phyloP scores from a whole-genome alignment of 2,113 vertebrate genomes.

The Daphoenositta chrysoptera region DNA sequence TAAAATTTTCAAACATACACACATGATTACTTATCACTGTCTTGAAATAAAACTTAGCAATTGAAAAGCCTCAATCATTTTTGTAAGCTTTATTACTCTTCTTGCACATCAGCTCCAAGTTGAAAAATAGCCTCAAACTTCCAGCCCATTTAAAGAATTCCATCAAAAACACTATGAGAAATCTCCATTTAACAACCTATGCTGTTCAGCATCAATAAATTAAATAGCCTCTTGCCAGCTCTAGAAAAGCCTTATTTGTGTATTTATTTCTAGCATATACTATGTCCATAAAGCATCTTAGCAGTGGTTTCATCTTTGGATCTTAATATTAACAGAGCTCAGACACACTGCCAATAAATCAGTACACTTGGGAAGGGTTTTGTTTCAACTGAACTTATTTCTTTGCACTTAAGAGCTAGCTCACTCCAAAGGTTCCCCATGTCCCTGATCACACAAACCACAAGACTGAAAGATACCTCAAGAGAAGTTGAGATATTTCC shows the following conservation, averaged over 20 bases:
- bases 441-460: neutral
- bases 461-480: neutral
- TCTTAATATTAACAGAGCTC: neutral
- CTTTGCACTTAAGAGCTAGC: neutral
- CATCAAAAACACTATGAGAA: neutral
- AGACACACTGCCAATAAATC: neutral
- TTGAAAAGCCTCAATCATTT: neutral
- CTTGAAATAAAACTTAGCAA: neutral
- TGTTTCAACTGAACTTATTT: neutral
- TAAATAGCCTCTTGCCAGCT: neutral
- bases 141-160: neutral
- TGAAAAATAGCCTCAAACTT: neutral
- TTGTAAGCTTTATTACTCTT: neutral
- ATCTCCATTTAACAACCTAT: neutral
- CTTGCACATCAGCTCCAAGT: neutral
- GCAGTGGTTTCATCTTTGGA: neutral
- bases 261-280: neutral
- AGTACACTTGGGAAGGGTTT: neutral
- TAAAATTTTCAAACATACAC: neutral
- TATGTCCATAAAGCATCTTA: neutral
- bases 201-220: neutral
- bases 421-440: neutral
- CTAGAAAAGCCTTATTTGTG: neutral
- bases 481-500: neutral
- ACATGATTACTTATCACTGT: neutral